Percentiles rank a stretch among this genome's conserved stretches.
These are phyloP conservation scores for Perca schrenkii DNA, from an alignment of 2,113 vertebrate species.

Conservation along the genomic window DNA sequence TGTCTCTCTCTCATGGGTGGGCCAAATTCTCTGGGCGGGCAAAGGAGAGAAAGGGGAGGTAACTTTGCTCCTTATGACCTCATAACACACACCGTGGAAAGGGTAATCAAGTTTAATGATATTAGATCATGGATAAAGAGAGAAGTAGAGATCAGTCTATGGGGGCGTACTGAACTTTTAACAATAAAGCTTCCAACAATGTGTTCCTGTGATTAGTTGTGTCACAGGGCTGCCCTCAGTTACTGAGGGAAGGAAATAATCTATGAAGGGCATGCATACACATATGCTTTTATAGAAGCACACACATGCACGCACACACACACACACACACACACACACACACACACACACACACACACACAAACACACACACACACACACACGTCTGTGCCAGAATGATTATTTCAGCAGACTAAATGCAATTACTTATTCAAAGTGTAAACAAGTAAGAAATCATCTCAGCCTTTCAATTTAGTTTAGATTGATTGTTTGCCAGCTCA, in stretches of 20 bases:
- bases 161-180: background rate
- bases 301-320: too few relatives aligned
- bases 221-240: conserved; percentile 14
- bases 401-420: background rate
- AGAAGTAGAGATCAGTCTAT: too few relatives aligned
- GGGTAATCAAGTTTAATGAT: background rate
- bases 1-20: too few relatives aligned
- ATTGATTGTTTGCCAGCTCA: conserved; percentile 14
- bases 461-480: conserved; percentile 16
- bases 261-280: too few relatives aligned
- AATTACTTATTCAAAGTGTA: background rate
- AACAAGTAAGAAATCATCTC: background rate
- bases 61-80: too few relatives aligned
- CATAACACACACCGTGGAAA: background rate
- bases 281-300: too few relatives aligned
- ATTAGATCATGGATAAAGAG: conserved; percentile 22
- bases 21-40: too few relatives aligned
- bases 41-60: too few relatives aligned
- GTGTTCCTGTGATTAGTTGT: background rate
- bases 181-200: conserved; percentile 19
- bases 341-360: too few relatives aligned
- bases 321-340: too few relatives aligned
- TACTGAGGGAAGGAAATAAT: background rate
- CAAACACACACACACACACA: too few relatives aligned
- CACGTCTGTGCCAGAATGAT: too few relatives aligned